These are phyloP conservation scores for Dipodomys merriami DNA, from an alignment of 2,113 vertebrate genomes.

Conservation along the genomic window DNA sequence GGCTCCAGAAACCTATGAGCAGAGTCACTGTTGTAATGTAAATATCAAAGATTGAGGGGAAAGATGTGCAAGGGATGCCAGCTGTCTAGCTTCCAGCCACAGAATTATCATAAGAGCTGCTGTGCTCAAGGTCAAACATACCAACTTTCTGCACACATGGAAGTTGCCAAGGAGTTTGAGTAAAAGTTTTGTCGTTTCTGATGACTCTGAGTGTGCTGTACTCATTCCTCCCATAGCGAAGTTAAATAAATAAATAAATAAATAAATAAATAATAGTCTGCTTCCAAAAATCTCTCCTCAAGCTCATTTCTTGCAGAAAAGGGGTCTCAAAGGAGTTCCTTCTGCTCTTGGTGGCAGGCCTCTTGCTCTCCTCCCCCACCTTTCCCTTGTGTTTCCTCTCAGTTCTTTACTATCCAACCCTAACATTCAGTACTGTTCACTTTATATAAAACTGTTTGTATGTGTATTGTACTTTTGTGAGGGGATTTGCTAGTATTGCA, in stretches of 20 bases:
- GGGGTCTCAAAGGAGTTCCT: background rate
- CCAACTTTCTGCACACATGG: constrained; percentile 59
- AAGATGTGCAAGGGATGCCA: constrained; percentile 79
- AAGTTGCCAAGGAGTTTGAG: constrained; percentile 70
- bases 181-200: constrained; percentile 73
- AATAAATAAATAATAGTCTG: background rate
- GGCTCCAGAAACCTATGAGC: constrained; percentile 36
- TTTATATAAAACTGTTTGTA: too few relatives aligned
- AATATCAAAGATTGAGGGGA: constrained; percentile 79
- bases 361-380: too few relatives aligned
- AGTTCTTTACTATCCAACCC: too few relatives aligned
- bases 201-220: constrained; percentile 71
- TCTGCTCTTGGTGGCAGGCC: too few relatives aligned
- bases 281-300: background rate
- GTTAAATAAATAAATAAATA: background rate
- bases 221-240: background rate
- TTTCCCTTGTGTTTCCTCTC: too few relatives aligned
- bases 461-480: too few relatives aligned
- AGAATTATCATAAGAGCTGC: constrained; percentile 75
- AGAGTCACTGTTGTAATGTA: constrained; percentile 69
- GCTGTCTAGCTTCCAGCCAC: constrained; percentile 85
- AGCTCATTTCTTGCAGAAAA: background rate
- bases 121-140: constrained; percentile 83
- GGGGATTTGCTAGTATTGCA: too few relatives aligned
- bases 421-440: too few relatives aligned